A percentile compares a stretch with the other conserved stretches of the same genome.
Conservation (phyloP, 2,113 vertebrate genomes). For the Caloenas nicobarica region DNA sequence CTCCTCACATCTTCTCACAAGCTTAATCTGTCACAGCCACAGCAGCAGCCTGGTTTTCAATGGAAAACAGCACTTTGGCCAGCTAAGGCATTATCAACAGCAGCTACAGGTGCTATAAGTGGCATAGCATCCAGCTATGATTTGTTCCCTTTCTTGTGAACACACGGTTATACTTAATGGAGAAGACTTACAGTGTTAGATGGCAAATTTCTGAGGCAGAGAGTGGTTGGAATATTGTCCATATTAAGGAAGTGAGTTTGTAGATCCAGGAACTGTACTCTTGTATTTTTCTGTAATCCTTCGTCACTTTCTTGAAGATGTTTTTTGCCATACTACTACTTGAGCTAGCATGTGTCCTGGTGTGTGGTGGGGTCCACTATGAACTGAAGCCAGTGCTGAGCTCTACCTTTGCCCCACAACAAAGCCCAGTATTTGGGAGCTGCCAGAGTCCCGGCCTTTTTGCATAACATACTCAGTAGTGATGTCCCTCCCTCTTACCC, state of each 20-base stretch:
- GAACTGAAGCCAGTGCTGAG: not conserved
- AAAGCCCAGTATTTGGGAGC: not conserved
- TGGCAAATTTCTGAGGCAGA: not conserved
- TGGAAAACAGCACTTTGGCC: not conserved
- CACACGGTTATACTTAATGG: not conserved
- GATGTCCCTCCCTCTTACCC: not conserved
- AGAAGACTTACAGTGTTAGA: not conserved
- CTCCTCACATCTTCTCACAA: not conserved
- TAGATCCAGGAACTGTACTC: not conserved
- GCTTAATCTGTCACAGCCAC: not conserved
- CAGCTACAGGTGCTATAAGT: not conserved
- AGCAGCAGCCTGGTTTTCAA: not conserved
- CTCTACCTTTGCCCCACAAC: not conserved
- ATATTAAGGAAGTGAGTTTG: not conserved
- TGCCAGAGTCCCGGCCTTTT: not conserved
- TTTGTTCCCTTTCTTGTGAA: not conserved
- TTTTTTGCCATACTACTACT: not conserved
- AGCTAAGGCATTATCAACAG: not conserved
- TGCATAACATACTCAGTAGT: not conserved
- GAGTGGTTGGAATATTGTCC: not conserved
- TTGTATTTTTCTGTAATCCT: not conserved
- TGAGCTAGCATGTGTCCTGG: not conserved
- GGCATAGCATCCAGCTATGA: not conserved
- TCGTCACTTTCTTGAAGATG: not conserved
- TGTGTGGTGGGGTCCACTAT: fast-evolving